Evolutionary conservation across 2,113 vertebrate species (phyloP).

Genomic region (Podilymbus podiceps): DNA sequence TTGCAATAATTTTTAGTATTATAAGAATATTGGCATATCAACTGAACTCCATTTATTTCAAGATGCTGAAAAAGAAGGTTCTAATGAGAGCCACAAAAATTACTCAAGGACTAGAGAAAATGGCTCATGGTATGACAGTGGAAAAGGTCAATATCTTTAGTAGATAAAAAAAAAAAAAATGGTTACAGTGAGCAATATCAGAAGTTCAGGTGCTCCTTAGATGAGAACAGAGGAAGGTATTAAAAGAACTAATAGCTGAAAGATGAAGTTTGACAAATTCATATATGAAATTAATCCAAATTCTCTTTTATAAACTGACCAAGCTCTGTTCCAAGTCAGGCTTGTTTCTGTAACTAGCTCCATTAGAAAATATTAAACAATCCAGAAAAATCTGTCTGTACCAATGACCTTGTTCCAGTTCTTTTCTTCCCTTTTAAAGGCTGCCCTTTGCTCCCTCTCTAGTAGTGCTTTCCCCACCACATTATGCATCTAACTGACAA

Average conservation of each 20-base stretch:
- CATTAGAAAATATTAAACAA: background rate
- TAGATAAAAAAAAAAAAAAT: background rate
- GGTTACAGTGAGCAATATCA: background rate
- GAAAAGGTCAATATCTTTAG: background rate
- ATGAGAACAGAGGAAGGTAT: background rate
- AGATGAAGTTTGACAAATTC: background rate
- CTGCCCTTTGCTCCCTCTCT: background rate
- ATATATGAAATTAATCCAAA: background rate
- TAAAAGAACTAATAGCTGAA: background rate
- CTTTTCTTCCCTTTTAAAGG: background rate
- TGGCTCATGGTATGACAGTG: background rate
- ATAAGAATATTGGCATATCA: background rate
- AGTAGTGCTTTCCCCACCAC: background rate
- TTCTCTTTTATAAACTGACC: background rate
- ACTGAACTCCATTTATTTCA: background rate
- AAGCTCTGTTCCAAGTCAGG: background rate
- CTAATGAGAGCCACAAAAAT: background rate
- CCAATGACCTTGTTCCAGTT: background rate
- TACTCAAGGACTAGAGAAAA: background rate
- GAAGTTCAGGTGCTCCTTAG: background rate
- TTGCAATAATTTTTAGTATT: background rate
- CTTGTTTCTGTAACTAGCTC: background rate
- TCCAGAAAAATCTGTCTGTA: background rate
- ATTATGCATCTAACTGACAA: background rate
- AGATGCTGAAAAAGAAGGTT: background rate